These are phyloP conservation scores for Molanna angustata DNA, from an alignment of 2,888 invertebrate species.

Conservation along the genomic window DNA sequence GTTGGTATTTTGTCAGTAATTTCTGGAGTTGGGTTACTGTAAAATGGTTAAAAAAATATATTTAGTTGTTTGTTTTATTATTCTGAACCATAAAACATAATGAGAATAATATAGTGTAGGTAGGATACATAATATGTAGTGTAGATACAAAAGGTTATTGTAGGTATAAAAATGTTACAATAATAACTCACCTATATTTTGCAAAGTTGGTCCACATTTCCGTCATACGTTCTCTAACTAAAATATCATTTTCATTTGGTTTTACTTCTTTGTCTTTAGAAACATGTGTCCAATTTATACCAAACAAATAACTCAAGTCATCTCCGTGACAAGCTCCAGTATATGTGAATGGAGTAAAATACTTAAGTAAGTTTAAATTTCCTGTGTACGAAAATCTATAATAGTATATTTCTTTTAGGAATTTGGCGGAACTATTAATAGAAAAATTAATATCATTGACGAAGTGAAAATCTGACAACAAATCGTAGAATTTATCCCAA, in stretches of 20 bases:
- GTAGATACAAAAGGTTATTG: no score
- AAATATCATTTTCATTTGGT: slow-evolving; percentile 4
- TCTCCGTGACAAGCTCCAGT: slow-evolving; percentile 32
- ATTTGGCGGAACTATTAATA: slow-evolving; percentile 18
- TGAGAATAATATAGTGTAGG: no score
- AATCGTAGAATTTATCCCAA: slow-evolving; percentile 22
- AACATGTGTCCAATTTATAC: slow-evolving; percentile 26
- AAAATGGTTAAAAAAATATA: no score
- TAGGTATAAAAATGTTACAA: background rate
- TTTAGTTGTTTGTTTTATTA: no score
- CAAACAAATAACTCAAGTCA: slow-evolving; percentile 36
- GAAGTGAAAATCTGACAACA: slow-evolving; percentile 33
- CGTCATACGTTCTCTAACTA: slow-evolving; percentile 7
- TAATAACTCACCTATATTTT: slow-evolving; percentile 14
- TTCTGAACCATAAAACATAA: no score
- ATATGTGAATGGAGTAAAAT: slow-evolving; percentile 19
- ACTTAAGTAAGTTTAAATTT: slow-evolving; percentile 31
- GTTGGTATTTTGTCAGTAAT: slow-evolving; percentile 43
- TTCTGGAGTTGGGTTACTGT: slow-evolving; percentile 38
- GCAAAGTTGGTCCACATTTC: slow-evolving; percentile 20
- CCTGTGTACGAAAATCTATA: slow-evolving; percentile 34
- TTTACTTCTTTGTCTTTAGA: background rate
- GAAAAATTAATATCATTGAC: slow-evolving; percentile 29
- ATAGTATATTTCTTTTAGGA: slow-evolving; percentile 29
- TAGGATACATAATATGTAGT: no score